phyloP scores from a whole-genome alignment of 2,113 vertebrate genomes.

The Isichthys henryi region DNA sequence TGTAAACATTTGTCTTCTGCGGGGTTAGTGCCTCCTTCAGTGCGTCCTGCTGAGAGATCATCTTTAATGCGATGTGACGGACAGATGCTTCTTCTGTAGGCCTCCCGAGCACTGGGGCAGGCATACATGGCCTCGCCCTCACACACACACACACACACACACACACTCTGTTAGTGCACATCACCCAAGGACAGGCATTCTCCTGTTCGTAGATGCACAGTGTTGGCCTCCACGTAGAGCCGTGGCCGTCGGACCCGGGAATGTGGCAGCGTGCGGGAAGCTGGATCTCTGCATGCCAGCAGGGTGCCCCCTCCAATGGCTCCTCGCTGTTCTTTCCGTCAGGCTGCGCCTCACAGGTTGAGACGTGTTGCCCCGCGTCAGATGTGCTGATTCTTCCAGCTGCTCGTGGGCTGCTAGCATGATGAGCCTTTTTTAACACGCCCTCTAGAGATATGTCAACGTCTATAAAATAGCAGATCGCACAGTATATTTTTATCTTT shows the following conservation, averaged over 20 bases:
- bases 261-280: neutral
- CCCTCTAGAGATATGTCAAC: neutral
- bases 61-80: constrained; percentile 8
- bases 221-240: neutral
- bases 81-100: neutral
- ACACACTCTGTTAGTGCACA: neutral
- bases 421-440: neutral
- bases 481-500: neutral
- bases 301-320: neutral
- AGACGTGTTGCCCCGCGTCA: neutral
- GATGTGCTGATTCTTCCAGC: neutral
- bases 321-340: neutral
- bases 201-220: neutral
- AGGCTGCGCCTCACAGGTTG: neutral
- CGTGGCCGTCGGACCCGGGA: neutral
- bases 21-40: neutral
- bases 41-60: neutral
- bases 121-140: neutral
- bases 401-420: neutral
- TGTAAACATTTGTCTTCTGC: constrained; percentile 6
- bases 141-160: neutral
- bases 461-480: neutral
- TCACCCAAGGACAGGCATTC: no score
- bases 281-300: neutral
- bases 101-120: neutral